phyloP scores from a whole-genome alignment of 2,797 vertebrate genomes.

The Yasuhikotakia modesta region DNA sequence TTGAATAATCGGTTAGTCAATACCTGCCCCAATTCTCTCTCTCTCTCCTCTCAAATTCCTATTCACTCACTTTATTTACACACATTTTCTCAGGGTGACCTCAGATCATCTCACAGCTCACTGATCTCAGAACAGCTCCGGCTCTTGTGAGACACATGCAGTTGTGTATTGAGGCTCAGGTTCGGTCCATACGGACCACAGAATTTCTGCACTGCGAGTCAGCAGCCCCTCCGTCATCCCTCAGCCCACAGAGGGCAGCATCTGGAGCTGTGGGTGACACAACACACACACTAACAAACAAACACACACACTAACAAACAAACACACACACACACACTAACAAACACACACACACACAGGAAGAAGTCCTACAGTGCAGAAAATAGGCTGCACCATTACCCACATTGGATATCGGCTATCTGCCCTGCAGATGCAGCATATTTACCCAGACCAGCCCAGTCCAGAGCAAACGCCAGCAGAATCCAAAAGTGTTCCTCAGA shows the following conservation, averaged over 20 bases:
- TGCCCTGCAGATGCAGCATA: conserved; percentile 71
- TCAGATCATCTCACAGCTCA: conserved; percentile 22
- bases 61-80: conserved; percentile 1
- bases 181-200: too few species aligned
- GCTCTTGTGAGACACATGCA: conserved; percentile 38
- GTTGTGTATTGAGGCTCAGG: conserved; percentile 46
- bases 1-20: conserved; percentile 1
- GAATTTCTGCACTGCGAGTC: conserved; percentile 41
- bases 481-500: not conserved
- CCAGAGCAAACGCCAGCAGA: conserved; percentile 31
- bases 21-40: not conserved
- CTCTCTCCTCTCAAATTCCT: not conserved
- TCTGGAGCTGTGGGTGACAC: conserved; percentile 43
- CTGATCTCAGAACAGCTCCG: conserved; percentile 16
- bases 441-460: conserved; percentile 50
- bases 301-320: not conserved
- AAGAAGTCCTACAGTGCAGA: conserved; percentile 60
- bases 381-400: conserved; percentile 68
- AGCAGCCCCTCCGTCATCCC: conserved; percentile 38
- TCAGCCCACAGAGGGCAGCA: conserved; percentile 60
- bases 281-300: conserved; percentile 28
- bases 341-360: not conserved
- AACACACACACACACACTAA: conserved; percentile 11
- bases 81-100: conserved; percentile 49
- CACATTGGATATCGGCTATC: conserved; percentile 67